phyloP scores from a whole-genome alignment of 1,140 invertebrate genomes.

The Cyrtorhinus lividipennis region DNA sequence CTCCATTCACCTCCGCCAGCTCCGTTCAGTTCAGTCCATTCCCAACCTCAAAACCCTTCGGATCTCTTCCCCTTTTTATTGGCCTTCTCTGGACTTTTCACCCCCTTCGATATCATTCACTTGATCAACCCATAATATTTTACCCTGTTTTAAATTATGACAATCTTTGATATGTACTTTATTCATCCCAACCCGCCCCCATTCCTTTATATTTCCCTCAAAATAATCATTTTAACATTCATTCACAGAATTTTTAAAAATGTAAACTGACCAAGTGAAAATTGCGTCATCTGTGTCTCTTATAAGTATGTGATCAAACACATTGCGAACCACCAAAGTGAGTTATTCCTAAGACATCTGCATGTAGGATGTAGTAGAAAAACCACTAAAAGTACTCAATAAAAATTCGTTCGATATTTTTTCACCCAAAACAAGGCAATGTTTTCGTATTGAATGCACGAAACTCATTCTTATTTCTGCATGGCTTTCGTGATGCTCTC shows the following conservation, averaged over 20 bases:
- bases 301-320: neutral
- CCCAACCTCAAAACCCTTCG: neutral
- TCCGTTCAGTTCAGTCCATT: conserved; percentile 13
- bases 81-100: no score
- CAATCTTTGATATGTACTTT: neutral
- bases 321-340: no score
- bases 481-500: no score
- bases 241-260: neutral
- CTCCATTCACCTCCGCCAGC: conserved; percentile 12
- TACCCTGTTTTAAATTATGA: neutral
- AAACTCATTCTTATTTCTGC: no score
- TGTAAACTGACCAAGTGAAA: neutral
- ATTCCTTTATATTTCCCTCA: neutral
- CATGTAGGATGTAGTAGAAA: no score
- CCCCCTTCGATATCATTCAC: neutral
- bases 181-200: neutral
- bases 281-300: neutral
- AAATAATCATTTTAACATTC: neutral
- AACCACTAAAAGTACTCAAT: no score
- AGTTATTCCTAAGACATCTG: no score
- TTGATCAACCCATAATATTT: no score
- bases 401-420: no score
- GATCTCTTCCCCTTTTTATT: no score
- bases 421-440: no score
- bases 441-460: no score